Evolutionary conservation across 2,888 invertebrate genomes (phyloP), one percentile per base, ranked within the genome.

Genomic region (Idaea aversata): DNA sequence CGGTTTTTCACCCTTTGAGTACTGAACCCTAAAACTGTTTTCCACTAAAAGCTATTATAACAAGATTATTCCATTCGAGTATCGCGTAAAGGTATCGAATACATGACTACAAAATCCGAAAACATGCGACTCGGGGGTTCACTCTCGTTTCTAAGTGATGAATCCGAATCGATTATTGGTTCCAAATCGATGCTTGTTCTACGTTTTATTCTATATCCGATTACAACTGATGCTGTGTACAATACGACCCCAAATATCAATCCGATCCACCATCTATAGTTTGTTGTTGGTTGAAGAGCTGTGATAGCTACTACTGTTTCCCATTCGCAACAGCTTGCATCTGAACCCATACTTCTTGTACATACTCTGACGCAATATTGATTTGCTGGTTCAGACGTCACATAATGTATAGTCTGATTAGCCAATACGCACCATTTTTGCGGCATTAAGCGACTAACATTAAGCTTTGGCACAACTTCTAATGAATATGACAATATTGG

Each of bases 401-500:
- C 70, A 16, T 71, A 75, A 57, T 73, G 67, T 57, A 74, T 77
- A 1, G 76, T 79, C 59, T 75, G 70, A 59, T 80, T 75, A 5
- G 81, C 77, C 25, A 78, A 68, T 3, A 87, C 78, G 65, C 92
- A 92, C 83, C 84, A 85, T 5, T 77, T 68, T 71, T 85, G 83
- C 2, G 88, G 86, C 61, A 84, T 65, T 5, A 85, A 66, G 59
- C 77, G 72, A 61, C 75, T 75, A 7, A 75, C 73, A 62, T 75
- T 75, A 35, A 81, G 70, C 16, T 73, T 77, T n/a, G 88, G 86
- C 61, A 84, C 66, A 7, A 91, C 79, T 78, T 89, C 85, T n/a
- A 92, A 67, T n/a, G 72, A 75, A 70, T 90, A 91, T 13, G 88
- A 81, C 62, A 92, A 76, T 38, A 92, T 74, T n/a, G 86, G 85